Conservation (phyloP, 2,888 invertebrate species). For the Phortica magna region DNA sequence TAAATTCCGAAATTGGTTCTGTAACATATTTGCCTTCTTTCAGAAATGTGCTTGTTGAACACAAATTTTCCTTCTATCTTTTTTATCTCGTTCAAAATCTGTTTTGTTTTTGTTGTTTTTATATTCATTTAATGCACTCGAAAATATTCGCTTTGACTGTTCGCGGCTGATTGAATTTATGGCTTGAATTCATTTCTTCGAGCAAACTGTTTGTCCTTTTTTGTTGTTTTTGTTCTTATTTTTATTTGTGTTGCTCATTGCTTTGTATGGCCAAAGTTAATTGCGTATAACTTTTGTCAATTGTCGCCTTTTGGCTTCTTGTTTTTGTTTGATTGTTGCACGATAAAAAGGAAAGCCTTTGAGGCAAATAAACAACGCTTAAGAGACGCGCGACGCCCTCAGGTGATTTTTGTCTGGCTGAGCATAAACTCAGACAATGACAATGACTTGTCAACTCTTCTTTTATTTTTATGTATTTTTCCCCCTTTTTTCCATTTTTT, state of each 20-base stretch:
- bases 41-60: background rate
- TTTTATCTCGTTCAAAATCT: background rate
- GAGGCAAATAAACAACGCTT: constrained; percentile 68
- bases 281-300: constrained; percentile 4
- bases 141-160: background rate
- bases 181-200: background rate
- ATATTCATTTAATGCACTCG: background rate
- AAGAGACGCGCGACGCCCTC: constrained; percentile 58
- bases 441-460: constrained; percentile 5
- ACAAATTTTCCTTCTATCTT: background rate
- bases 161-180: background rate
- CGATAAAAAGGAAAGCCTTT: background rate
- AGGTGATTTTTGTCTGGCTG: constrained; percentile 23
- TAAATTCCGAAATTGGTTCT: background rate
- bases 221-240: background rate
- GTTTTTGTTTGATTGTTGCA: background rate
- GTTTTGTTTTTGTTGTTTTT: background rate
- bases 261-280: constrained; percentile 1
- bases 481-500: too few relatives aligned
- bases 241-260: background rate
- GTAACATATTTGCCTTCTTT: background rate
- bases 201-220: background rate
- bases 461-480: constrained; percentile 19
- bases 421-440: background rate
- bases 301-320: background rate